These are phyloP conservation scores for Tanytarsus gracilentus DNA, from an alignment of 2,888 invertebrate species.

Conservation along the genomic window DNA sequence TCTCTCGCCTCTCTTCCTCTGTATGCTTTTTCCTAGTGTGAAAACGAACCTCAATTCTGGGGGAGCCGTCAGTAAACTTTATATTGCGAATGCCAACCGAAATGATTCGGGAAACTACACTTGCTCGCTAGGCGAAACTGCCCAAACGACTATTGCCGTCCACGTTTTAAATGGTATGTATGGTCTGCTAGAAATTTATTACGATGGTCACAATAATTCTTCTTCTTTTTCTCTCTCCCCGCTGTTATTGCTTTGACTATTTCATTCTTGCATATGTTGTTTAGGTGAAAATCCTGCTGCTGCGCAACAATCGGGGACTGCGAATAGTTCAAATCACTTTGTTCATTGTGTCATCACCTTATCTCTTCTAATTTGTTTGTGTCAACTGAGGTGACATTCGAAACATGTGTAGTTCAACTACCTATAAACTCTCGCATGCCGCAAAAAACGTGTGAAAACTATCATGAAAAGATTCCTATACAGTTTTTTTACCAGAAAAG, in stretches of 20 bases:
- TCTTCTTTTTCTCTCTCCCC: neutral
- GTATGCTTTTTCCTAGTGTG: conserved; percentile 47
- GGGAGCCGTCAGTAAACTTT: conserved; percentile 64
- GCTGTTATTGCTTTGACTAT: no score
- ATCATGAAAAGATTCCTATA: no score
- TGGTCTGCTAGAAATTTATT: neutral
- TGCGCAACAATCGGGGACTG: conserved; percentile 37
- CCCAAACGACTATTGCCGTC: conserved; percentile 60
- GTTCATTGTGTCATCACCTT: neutral
- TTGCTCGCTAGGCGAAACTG: conserved; percentile 62
- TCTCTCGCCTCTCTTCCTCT: no score
- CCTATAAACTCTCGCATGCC: no score
- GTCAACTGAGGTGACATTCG: neutral
- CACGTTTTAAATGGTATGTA: conserved; percentile 69
- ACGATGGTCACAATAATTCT: neutral
- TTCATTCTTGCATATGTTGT: no score
- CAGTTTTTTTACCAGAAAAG: no score
- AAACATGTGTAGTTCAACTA: no score
- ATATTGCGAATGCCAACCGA: conserved; percentile 69
- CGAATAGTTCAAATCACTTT: neutral
- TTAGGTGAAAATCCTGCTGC: conserved; percentile 43
- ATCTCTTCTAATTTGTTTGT: neutral
- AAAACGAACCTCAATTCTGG: conserved; percentile 68
- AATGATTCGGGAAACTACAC: conserved; percentile 74
- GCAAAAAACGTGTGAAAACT: no score